Evolutionary conservation across 2,113 vertebrate species (phyloP).

Genomic region (Columba janthina): DNA sequence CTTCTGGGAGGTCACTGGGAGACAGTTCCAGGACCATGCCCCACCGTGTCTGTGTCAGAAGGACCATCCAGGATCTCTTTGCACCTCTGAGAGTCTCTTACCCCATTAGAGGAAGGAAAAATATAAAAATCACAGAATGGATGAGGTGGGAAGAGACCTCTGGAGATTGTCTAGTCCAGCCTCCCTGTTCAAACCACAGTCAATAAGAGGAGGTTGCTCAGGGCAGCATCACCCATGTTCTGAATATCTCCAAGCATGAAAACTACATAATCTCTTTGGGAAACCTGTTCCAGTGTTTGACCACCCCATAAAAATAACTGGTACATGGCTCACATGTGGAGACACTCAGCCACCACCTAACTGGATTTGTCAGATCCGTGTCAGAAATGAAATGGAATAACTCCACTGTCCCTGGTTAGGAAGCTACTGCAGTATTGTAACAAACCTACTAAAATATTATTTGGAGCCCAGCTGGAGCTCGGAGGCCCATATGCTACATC

Average conservation of each 20-base stretch:
- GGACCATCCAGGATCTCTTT: background rate
- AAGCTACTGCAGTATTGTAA: background rate
- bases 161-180: background rate
- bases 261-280: background rate
- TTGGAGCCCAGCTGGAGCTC: background rate
- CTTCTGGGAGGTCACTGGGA: background rate
- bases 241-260: background rate
- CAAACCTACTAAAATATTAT: background rate
- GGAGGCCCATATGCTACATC: background rate
- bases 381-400: background rate
- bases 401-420: background rate
- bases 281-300: background rate
- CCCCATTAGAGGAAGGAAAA: background rate
- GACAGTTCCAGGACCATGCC: background rate
- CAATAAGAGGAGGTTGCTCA: background rate
- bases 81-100: background rate
- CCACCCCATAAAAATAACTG: background rate
- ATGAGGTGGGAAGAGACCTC: background rate
- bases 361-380: fast-evolving
- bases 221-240: background rate
- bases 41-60: background rate
- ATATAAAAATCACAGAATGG: background rate
- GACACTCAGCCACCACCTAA: background rate
- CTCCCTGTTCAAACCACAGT: background rate
- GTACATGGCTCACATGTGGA: background rate